phyloP scores from a whole-genome alignment of 2,113 vertebrate species.

The Tychaedon coryphoeus region DNA sequence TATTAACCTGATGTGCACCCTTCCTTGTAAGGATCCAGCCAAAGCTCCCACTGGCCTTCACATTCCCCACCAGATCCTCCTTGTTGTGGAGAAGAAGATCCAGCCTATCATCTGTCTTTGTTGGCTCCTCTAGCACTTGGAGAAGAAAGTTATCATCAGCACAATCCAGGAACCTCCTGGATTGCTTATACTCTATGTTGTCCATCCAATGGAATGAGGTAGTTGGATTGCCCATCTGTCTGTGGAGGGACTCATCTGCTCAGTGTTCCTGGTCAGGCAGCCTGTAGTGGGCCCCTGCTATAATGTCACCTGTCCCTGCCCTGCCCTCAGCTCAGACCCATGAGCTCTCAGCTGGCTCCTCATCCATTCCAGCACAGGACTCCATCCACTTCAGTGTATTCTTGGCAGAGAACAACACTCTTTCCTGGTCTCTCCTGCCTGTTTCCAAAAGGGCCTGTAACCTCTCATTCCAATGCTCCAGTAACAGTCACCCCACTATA shows the following conservation, averaged over 20 bases:
- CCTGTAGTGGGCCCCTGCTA: too few species aligned
- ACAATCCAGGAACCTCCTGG: background rate
- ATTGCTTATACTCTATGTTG: background rate
- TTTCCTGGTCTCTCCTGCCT: too few species aligned
- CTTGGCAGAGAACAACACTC: background rate
- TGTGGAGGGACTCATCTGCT: background rate
- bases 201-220: background rate
- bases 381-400: background rate
- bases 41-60: background rate
- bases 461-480: too few species aligned
- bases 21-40: background rate
- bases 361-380: fast-evolving
- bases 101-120: background rate
- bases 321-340: too few species aligned
- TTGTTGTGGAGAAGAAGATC: background rate
- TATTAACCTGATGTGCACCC: background rate
- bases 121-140: background rate
- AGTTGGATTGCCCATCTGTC: background rate
- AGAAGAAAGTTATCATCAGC: background rate
- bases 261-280: background rate
- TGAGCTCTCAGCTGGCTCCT: background rate
- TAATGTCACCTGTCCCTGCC: background rate
- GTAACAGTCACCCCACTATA: too few species aligned
- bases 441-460: background rate
- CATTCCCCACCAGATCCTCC: background rate